Evolutionary conservation across 2,113 vertebrate genomes (phyloP), one percentile per base, ranked within the genome.

Genomic region (Eubucco bourcierii): DNA sequence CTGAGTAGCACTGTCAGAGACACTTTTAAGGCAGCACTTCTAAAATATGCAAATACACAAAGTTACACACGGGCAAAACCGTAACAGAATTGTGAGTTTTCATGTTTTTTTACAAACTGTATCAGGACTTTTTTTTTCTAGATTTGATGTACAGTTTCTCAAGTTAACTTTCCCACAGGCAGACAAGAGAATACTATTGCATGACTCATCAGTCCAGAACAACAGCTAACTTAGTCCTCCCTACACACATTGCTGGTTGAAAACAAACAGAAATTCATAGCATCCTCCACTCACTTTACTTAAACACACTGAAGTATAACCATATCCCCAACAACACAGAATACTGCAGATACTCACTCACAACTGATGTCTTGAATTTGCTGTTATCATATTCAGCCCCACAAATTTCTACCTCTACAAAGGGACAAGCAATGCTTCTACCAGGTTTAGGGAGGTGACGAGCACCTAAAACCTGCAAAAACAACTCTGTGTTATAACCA

Each of bases 371-470:
- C 97, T 99, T 99, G 95, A 98, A 98, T 97, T 99, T 99, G 93
- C 86, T 98, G 87, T 98, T 98, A 55, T 99, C 99, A 1, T 98
- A 97, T 82, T 99, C 98, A 2, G 97, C 93, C 46, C 99, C 99
- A 39, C 98, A 99, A 78, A 99, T 97, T 92, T 99, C 99, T 9
- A 99, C 97, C 92, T 99, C 99, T 50, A 99, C 98, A 77, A 99
- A 99, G 13, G 99, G 99, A 91, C 99, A 99, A 15, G 98, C 98
- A 0, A 99, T 99, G 88, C 99, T 99, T 71, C 99, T 98, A 12
- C 99, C 98, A 3, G 92, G 97, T 78, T 99, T 99, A 16, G 99
- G 99, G 10, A 99, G 98, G 92, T 99, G 99, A 56, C 99, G 97
- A 79, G 99, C 99, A 47, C 98, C 99, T 9, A 99, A 98, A 74